Evolutionary conservation across 1,140 invertebrate genomes (phyloP), one percentile per base, ranked within the genome.

Genomic region (Chrysopa pallens): DNA sequence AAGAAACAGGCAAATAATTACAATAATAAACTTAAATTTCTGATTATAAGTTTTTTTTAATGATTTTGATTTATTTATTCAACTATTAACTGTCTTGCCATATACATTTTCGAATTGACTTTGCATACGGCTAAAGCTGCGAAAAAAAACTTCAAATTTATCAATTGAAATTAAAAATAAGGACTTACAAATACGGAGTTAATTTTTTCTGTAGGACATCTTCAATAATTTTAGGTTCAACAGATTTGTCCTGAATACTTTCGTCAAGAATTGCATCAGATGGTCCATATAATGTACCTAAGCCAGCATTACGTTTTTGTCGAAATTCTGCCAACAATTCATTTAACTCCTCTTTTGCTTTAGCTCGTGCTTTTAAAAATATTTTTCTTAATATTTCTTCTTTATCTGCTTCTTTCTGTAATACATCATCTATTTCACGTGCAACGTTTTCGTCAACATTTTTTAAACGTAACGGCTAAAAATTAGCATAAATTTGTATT

Each of bases 261-360:
- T 85, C 79, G 46, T 80, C 72, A 4, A 96, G 66, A 45, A 83
- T 74, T 36, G 72, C 64, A 59, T 91, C 87, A n/a, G 76, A 71
- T 3, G 88, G 85, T 11, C 89, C 90, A 66, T 88, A 95, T 40
- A 95, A 74, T 31, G 78, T 83, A 8, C 82, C 86, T 39, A 94
- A 66, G n/a, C 91, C 92, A 27, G 89, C 80, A 28, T 80, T 86
- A 48, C 87, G 64, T 62, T 93, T 94, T 40, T 78, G 76, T 56
- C 90, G 80, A 64, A 95, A 95, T 62, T 94, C 89, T 36, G 74
- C 74, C 29, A 96, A 65, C 55, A 90, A 86, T 52, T 84, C 78
- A 44, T 80, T 82, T 27, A 95, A 67, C 54, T 90, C 82, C 47
- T 90, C 83, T 58, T 84, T 84, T 9, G 89, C 87, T 50, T 78